Evolutionary conservation across 1,140 invertebrate species (phyloP).

Genomic region (Adelges cooleyi): DNA sequence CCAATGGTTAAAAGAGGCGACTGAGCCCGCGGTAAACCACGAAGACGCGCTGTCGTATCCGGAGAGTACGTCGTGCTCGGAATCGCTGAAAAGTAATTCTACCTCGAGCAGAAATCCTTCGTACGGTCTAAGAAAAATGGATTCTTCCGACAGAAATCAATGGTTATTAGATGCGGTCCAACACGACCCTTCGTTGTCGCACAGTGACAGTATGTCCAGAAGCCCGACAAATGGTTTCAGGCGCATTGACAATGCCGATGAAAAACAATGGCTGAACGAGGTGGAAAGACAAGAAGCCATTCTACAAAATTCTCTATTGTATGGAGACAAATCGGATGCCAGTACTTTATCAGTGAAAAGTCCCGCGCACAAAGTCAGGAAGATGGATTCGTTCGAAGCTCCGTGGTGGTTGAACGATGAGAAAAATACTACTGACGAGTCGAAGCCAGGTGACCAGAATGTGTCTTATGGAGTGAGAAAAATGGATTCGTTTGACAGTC

Average conservation of each 20-base stretch:
- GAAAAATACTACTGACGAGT: not conserved
- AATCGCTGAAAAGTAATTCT: not conserved
- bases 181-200: not conserved
- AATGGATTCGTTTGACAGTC: conserved; percentile 55
- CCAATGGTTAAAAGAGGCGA: conserved; percentile 23
- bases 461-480: conserved; percentile 37
- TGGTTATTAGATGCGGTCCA: conserved; percentile 12
- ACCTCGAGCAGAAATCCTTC: not conserved
- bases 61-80: conserved; percentile 4
- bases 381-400: conserved; percentile 27
- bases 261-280: not conserved
- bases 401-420: conserved; percentile 28
- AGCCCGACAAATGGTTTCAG: not conserved
- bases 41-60: not conserved
- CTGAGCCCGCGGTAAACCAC: not conserved
- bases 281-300: not conserved
- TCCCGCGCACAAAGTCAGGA: too few relatives aligned
- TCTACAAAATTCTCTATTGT: not conserved
- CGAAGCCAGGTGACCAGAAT: too few relatives aligned
- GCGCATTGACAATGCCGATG: not conserved
- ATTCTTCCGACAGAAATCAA: conserved; percentile 20
- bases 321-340: not conserved
- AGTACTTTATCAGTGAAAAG: not conserved
- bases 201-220: not conserved
- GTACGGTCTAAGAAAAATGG: conserved; percentile 19